These are phyloP conservation scores for Isaurus tuberculatus DNA, from an alignment of 92 coral and sea anemone genomes.

Conservation along the genomic window DNA sequence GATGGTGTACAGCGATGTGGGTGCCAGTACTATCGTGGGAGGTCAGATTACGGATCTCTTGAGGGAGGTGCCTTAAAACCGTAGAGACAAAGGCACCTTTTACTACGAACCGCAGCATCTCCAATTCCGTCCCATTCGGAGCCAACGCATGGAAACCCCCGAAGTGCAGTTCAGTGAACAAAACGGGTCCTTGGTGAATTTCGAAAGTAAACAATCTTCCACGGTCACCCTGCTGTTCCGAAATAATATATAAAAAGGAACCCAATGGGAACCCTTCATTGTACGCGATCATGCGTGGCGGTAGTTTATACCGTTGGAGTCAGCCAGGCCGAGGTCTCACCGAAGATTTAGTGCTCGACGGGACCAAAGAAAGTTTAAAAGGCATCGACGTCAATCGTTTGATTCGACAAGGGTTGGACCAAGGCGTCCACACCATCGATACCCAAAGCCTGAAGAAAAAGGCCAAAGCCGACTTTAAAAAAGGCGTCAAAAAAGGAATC, in stretches of 20 bases:
- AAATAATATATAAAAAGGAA: not conserved
- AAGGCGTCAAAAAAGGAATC: conserved; percentile 1
- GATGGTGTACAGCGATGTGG: conserved; percentile 22
- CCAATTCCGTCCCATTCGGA: not conserved
- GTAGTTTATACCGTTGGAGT: conserved; percentile 1
- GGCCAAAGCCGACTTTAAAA: conserved; percentile 10
- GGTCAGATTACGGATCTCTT: not conserved
- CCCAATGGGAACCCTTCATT: too few species aligned
- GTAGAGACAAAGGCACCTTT: conserved; percentile 10
- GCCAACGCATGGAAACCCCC: not conserved
- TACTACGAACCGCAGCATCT: not conserved
- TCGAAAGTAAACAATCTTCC: not conserved
- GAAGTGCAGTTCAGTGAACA: not conserved
- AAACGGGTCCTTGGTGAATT: not conserved
- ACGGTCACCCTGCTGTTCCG: not conserved
- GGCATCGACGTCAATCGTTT: conserved; percentile 16
- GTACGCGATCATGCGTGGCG: conserved; percentile 11
- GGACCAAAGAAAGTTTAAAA: not conserved
- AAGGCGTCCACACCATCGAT: conserved; percentile 2
- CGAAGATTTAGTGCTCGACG: not conserved
- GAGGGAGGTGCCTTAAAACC: not conserved
- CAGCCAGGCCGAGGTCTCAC: not conserved
- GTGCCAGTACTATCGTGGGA: not conserved
- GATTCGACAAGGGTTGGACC: conserved; percentile 9
- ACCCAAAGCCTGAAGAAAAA: not conserved